phyloP scores from a whole-genome alignment of 2,113 vertebrate genomes.

The Notarius quadriscutis region DNA sequence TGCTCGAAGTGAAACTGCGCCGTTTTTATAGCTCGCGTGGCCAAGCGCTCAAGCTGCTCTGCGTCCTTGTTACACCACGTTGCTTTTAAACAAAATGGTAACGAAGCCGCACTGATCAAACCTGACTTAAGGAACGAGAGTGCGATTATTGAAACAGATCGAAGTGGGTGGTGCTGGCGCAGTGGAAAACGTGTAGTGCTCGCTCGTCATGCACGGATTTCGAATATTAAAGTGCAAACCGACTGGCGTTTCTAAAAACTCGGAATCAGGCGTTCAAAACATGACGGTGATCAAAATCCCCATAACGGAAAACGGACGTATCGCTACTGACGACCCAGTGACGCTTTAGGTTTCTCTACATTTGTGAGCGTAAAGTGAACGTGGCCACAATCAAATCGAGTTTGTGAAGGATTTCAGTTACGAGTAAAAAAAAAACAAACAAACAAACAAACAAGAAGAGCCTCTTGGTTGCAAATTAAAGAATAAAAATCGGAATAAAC shows the following conservation, averaged over 20 bases:
- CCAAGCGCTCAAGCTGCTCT: neutral
- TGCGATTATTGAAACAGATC: neutral
- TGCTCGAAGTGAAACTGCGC: neutral
- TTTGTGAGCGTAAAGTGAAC: constrained; percentile 2
- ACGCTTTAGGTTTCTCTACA: neutral
- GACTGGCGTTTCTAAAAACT: constrained; percentile 3
- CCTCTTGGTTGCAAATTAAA: neutral
- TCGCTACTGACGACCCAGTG: neutral
- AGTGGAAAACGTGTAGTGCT: constrained; percentile 5
- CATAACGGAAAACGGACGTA: neutral
- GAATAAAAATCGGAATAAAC: neutral
- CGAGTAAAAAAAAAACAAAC: neutral
- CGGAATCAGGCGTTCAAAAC: neutral
- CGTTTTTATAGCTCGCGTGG: neutral
- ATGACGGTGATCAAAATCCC: neutral
- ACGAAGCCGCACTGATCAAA: neutral
- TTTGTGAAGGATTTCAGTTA: neutral
- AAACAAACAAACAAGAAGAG: too few species aligned
- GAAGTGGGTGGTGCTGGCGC: neutral
- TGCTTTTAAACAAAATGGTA: neutral
- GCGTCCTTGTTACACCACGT: neutral
- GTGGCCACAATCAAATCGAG: neutral
- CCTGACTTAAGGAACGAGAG: neutral
- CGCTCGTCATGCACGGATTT: neutral
- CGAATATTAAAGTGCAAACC: constrained; percentile 19